Base-by-base conservation (phyloP, 2,797 vertebrate species). In the Pyrocephalus nanus region DNA sequence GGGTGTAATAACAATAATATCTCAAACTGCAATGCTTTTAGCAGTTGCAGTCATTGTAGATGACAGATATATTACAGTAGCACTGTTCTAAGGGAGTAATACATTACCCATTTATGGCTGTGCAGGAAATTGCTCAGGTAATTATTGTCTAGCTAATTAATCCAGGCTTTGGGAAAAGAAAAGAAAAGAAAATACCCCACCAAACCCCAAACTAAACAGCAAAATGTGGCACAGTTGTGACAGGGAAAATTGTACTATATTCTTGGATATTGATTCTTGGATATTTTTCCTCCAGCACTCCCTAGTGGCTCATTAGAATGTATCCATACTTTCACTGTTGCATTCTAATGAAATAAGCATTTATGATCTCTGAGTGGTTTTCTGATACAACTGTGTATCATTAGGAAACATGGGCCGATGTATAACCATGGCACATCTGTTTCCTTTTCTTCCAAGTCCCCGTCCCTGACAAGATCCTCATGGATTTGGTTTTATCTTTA, bases 111-210 rank as follows among this genome's bases (percentile, higher is more conserved):
- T 83, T 92, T 91, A 90, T 61, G 61, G 42, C 32, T 77, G n/a
- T 80, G 78, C 75, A 86, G 81, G 73, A 95, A 94, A 95, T 95
- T 64, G 79, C 58, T 78, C 84, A 53, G 64, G 61, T 91, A 88
- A 96, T 95, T 95, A 89, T 55, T 77, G 78, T 25, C 65, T 90
- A 83, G 14, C 27, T 95, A 95, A 92, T 95, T 95, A 94, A 96
- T 72, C 27, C 54, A 85, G 69, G 30, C 42, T 62, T 51, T 55
- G 19, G 29, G 4, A 32, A 47, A 64, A 65, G 6, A 1, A 12
- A 25, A 32, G 7, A 32, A 9, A 20, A 26, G 13, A 25, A 4
- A n/a, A n/a, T n/a, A n/a, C n/a, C 42, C 17, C 2, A 51, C 42
- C 42, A 18, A 43, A 51, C 9, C 9, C 27, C 27, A 86, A 60